phyloP scores from a whole-genome alignment of 2,113 vertebrate genomes.

The Amazona vittata region DNA sequence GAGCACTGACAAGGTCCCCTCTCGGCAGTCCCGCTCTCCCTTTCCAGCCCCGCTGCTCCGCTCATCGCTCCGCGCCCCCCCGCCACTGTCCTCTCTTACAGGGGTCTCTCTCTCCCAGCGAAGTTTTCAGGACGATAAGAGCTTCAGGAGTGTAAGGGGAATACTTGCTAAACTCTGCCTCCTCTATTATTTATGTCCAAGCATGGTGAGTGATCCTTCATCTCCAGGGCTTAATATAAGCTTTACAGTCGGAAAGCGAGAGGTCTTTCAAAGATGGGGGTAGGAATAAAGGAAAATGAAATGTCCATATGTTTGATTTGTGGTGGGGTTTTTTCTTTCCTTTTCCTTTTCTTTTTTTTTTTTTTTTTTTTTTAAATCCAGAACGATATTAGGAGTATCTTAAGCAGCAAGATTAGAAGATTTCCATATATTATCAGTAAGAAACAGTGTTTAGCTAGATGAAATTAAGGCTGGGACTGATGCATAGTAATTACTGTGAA shows the following conservation, averaged over 20 bases:
- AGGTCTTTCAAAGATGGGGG: conserved; percentile 1
- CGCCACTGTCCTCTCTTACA: background rate
- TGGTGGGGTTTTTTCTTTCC: background rate
- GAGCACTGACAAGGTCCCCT: conserved; percentile 81
- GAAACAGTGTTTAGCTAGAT: background rate
- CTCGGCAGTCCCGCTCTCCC: conserved; percentile 25
- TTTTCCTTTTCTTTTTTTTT: background rate
- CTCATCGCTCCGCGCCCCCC: background rate
- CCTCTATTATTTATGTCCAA: conserved; percentile 67
- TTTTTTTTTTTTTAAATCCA: no score
- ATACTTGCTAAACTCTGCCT: conserved; percentile 67
- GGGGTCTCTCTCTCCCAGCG: conserved; percentile 33
- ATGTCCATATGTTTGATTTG: background rate
- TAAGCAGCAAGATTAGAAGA: background rate
- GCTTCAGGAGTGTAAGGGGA: conserved; percentile 50
- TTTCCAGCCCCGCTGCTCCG: background rate
- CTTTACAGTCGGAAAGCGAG: conserved; percentile 28
- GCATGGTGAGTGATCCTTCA: conserved; percentile 26
- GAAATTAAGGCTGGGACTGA: background rate
- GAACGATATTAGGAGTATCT: conserved; percentile 73
- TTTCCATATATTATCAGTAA: background rate
- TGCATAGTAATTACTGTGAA: background rate
- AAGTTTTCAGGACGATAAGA: conserved; percentile 54
- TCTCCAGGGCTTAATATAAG: conserved; percentile 29
- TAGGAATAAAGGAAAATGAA: background rate